These are phyloP conservation scores for Coregonus ussuriensis DNA, from an alignment of 2,797 vertebrate genomes.

Conservation along the genomic window DNA sequence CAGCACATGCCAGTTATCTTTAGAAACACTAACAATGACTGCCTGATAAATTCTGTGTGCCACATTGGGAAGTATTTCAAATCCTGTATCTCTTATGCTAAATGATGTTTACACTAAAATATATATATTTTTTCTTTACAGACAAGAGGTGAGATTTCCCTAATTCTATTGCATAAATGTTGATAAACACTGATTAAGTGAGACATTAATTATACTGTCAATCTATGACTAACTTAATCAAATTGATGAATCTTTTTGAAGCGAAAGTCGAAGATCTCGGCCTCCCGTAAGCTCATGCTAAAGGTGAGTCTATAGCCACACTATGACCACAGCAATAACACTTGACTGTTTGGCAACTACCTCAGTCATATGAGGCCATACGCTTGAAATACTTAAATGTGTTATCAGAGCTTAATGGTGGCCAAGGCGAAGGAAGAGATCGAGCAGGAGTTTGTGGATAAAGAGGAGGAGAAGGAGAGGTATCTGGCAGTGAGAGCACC, in stretches of 20 bases:
- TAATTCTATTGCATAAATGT: neutral
- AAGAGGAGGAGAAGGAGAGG: slow-evolving; percentile 83
- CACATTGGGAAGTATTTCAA: neutral
- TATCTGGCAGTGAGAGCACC: slow-evolving; percentile 87
- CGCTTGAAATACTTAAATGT: neutral
- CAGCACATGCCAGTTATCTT: slow-evolving; percentile 30
- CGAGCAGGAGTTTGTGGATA: slow-evolving; percentile 87
- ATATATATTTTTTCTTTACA: slow-evolving; percentile 40
- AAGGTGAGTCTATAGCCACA: slow-evolving; percentile 79
- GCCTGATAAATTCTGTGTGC: neutral
- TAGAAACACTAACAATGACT: slow-evolving; percentile 10
- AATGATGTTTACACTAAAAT: neutral
- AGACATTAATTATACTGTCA: neutral
- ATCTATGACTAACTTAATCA: neutral
- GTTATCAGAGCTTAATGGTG: slow-evolving; percentile 89
- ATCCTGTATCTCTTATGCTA: neutral
- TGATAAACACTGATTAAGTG: no score
- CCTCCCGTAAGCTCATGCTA: slow-evolving; percentile 92
- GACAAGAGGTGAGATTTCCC: slow-evolving; percentile 71
- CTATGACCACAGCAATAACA: neutral
- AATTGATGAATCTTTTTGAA: slow-evolving; percentile 43
- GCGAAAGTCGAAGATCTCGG: slow-evolving; percentile 96
- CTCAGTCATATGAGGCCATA: neutral
- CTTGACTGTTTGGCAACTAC: neutral
- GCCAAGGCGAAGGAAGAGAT: slow-evolving; percentile 91